Evolutionary conservation across 2,888 invertebrate species (phyloP).

Genomic region (Drosophila anomelani): DNA sequence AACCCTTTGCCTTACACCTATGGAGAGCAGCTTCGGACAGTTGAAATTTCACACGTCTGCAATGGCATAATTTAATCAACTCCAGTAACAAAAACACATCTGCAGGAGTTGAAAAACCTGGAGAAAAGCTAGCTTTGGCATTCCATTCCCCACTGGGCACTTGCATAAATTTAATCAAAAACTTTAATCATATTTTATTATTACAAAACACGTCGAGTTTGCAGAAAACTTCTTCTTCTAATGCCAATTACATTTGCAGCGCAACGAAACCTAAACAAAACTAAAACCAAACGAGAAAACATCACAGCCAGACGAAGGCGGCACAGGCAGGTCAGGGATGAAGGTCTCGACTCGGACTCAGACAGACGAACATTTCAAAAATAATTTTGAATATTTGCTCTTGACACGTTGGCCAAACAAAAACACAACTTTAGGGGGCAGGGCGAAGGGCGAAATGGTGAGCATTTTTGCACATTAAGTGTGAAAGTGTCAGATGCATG

Average conservation of each 20-base stretch:
- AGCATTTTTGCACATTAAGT: conserved; percentile 68
- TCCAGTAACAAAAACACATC: conserved; percentile 66
- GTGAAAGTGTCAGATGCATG: conserved; percentile 77
- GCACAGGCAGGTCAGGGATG: conserved; percentile 18
- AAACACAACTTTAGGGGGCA: conserved; percentile 21
- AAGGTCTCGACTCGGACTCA: conserved; percentile 12
- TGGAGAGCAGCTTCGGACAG: conserved; percentile 14
- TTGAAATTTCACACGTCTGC: conserved; percentile 66
- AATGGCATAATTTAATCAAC: conserved; percentile 74
- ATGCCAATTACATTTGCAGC: conserved; percentile 78
- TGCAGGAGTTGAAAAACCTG: conserved; percentile 43
- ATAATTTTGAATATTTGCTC: conserved; percentile 79
- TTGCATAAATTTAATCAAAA: conserved; percentile 80
- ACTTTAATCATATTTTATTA: conserved; percentile 81
- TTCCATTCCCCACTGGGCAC: conserved; percentile 53
- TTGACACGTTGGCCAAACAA: conserved; percentile 71
- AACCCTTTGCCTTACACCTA: conserved; percentile 11
- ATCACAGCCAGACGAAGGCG: conserved; percentile 24
- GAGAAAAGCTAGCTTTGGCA: conserved; percentile 25
- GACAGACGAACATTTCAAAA: conserved; percentile 70
- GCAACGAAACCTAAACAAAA: conserved; percentile 74
- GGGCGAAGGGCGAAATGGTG: conserved; percentile 30
- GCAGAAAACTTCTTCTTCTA: conserved; percentile 69
- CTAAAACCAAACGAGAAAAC: conserved; percentile 65
- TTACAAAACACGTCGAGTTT: conserved; percentile 76